These are phyloP conservation scores for Acronicta psi DNA, from an alignment of 2,888 invertebrate species.

Conservation along the genomic window DNA sequence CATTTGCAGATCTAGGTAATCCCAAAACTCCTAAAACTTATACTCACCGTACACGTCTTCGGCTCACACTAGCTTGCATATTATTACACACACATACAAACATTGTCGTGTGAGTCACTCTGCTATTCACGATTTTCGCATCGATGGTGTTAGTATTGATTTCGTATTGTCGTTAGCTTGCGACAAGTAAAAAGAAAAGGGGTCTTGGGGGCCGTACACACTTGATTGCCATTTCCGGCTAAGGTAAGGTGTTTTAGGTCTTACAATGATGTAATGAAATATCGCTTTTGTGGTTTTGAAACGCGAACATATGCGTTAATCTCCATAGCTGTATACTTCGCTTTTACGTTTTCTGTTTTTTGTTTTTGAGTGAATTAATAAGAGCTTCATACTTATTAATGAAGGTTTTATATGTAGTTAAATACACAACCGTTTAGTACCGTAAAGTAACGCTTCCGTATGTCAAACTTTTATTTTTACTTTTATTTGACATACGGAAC, in stretches of 20 bases:
- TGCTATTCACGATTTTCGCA: conserved; percentile 87
- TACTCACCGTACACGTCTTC: conserved; percentile 79
- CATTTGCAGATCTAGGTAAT: conserved; percentile 1
- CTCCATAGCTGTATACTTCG: too few species aligned
- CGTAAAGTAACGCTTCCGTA: too few species aligned
- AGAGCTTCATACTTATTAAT: too few species aligned
- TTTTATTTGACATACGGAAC: too few species aligned
- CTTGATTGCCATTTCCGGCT: conserved; percentile 54
- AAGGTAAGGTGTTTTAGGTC: conserved; percentile 32
- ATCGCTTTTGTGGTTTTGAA: conserved; percentile 3
- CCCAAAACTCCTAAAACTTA: conserved; percentile 44
- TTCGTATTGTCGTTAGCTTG: conserved; percentile 88
- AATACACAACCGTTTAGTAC: too few species aligned
- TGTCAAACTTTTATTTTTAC: too few species aligned
- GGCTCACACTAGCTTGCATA: conserved; percentile 84
- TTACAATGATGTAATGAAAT: conserved; percentile 23
- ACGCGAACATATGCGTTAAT: conserved; percentile 5
- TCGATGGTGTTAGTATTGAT: conserved; percentile 89
- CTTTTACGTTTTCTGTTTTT: too few species aligned
- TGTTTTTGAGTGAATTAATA: not conserved
- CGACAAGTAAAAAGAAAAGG: conserved; percentile 88
- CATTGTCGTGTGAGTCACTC: conserved; percentile 69
- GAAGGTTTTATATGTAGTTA: too few species aligned
- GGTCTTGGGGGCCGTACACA: conserved; percentile 77
- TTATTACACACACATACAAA: conserved; percentile 77